Percentiles rank a stretch among this genome's conserved stretches.
Conservation (phyloP, 1,140 invertebrate genomes). For the Ectropis grisescens region DNA sequence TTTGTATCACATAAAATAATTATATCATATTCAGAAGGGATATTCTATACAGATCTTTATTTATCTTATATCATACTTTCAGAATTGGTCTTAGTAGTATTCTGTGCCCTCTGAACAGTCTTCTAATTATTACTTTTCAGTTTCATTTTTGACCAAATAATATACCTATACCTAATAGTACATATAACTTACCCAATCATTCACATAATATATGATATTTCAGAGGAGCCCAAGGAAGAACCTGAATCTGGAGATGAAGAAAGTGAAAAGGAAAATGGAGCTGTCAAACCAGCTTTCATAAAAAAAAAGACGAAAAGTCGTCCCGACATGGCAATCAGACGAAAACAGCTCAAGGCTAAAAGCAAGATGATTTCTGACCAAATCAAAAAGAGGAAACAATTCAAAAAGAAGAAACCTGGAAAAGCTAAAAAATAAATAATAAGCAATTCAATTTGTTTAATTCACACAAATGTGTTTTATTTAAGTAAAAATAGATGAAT, state of each 20-base stretch:
- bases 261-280: conserved; percentile 20
- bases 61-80: no score
- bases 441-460: no score
- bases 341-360: conserved; percentile 62
- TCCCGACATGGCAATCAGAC: conserved; percentile 53
- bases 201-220: no score
- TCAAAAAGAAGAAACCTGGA: conserved; percentile 48
- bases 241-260: conserved; percentile 7
- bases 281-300: conserved; percentile 16
- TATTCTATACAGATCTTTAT: no score
- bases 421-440: conserved; percentile 22
- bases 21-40: conserved; percentile 29
- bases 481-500: conserved; percentile 3
- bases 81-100: no score
- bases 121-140: no score
- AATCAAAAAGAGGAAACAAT: conserved; percentile 58
- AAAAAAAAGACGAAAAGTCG: conserved; percentile 36
- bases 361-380: conserved; percentile 54
- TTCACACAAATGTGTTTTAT: conserved; percentile 16
- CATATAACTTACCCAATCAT: no score
- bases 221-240: not conserved
- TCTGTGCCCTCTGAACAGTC: no score
- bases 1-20: conserved; percentile 4
- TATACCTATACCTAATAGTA: no score
- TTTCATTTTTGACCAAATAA: no score